Evolutionary conservation across 92 coral and sea anemone species (phyloP), one percentile per base, ranked within the genome.

Genomic region (Zoanthus solanderi): DNA sequence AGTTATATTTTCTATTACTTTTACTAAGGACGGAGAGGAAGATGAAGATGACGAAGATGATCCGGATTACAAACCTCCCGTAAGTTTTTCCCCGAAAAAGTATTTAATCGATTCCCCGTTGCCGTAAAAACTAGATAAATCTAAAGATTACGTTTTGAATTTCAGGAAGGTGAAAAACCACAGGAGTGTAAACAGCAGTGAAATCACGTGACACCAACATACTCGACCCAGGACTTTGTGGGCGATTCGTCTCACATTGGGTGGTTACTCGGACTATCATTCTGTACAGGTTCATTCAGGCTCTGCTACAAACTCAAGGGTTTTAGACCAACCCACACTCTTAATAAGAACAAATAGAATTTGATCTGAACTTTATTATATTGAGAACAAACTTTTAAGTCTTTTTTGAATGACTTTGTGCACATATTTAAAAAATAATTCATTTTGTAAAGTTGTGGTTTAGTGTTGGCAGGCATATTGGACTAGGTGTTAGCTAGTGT

Each of bases 41-140:
- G 95, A 91, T 58, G 94, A 89, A 31, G 98, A 92, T 23, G 98
- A 96, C 3, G 98, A 95, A 56, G 96, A 94, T 31, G 98, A 96
- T 54, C 98, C 98, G 9, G 97, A 96, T 79, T 96, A 83, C 90
- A 85, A 86, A 48, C 98, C 93, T 10, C 91, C 95, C 15, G 69
- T 61, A 61, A 61, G 69, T 61, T 9, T 16, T 61, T 0, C n/a
- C n/a, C n/a, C 7, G 1, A 4, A 10, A 13, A 63, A 7, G 3
- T 16, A 16, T 6, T 28, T 16, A 8, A 3, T 61, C 17, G 23
- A 3, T 61, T 61, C 11, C 6, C 68, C 42, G 42, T 37, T 4
- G 3, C 42, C 2, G 32, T 5, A 23, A 9, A 23, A 30, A 29
- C 0, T 1, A 61, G 0, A 61, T 5, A 5, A 61, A 63, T 63